These are phyloP conservation scores for Congeria kusceri DNA, from an alignment of 2,888 invertebrate genomes.

Conservation along the genomic window DNA sequence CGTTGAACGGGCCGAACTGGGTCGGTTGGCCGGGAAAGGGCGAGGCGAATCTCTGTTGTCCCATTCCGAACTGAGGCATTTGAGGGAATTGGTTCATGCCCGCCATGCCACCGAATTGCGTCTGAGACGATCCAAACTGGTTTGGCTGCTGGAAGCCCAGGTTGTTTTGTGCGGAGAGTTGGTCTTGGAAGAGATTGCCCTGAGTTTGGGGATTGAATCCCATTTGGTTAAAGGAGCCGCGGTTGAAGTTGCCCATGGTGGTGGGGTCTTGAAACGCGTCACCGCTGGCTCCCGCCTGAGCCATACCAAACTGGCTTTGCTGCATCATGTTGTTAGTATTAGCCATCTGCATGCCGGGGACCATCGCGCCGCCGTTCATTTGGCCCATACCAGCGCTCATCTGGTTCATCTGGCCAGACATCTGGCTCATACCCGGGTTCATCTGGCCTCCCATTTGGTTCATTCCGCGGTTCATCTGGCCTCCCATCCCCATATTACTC, in stretches of 20 bases:
- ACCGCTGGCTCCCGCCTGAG: background rate
- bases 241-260: slow-evolving; percentile 6
- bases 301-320: background rate
- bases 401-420: background rate
- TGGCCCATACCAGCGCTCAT: background rate
- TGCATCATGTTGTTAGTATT: too few relatives aligned
- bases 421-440: background rate
- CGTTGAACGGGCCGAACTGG: background rate
- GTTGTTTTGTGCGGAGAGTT: background rate
- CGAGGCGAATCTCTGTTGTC: background rate
- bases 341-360: background rate
- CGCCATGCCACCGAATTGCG: background rate
- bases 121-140: background rate
- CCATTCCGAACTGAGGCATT: background rate
- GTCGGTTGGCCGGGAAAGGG: background rate
- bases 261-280: background rate
- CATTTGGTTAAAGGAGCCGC: background rate
- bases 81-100: background rate
- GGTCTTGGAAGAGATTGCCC: background rate
- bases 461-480: background rate
- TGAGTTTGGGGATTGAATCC: slow-evolving; percentile 3
- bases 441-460: slow-evolving; percentile 10
- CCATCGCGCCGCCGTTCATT: background rate
- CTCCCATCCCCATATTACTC: background rate
- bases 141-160: background rate